phyloP scores from a whole-genome alignment of 2,888 invertebrate genomes.

The Sarcophaga rosellei region DNA sequence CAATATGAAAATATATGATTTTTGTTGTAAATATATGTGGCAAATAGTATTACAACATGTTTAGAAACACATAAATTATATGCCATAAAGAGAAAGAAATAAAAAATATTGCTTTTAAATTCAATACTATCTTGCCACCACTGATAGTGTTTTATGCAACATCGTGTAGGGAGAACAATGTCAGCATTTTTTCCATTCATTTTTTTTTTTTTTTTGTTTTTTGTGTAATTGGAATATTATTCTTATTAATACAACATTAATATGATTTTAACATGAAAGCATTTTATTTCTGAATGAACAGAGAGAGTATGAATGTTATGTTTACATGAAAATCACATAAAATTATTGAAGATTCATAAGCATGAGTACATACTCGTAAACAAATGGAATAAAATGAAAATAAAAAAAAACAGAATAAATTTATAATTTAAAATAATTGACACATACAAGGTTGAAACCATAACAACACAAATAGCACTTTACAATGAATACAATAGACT shows the following conservation, averaged over 20 bases:
- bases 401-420: not conserved
- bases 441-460: constrained; percentile 11
- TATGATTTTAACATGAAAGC: not conserved
- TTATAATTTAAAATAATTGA: constrained; percentile 45
- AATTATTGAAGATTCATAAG: not conserved
- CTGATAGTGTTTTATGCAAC: too few species aligned
- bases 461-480: not conserved
- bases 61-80: constrained; percentile 20
- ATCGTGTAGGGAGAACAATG: not conserved
- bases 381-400: not conserved
- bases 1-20: not conserved
- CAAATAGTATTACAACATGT: constrained; percentile 8
- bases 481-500: not conserved
- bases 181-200: not conserved
- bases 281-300: not conserved
- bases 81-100: not conserved
- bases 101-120: not conserved
- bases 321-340: constrained; percentile 11
- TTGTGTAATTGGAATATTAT: not conserved
- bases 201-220: not conserved
- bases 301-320: not conserved
- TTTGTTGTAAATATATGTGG: constrained; percentile 4
- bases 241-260: not conserved
- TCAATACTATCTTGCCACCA: not conserved
- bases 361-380: not conserved